Evolutionary conservation across 2,888 invertebrate species (phyloP), one percentile per base, ranked within the genome.

Genomic region (Caenorhabditis macrosperma): DNA sequence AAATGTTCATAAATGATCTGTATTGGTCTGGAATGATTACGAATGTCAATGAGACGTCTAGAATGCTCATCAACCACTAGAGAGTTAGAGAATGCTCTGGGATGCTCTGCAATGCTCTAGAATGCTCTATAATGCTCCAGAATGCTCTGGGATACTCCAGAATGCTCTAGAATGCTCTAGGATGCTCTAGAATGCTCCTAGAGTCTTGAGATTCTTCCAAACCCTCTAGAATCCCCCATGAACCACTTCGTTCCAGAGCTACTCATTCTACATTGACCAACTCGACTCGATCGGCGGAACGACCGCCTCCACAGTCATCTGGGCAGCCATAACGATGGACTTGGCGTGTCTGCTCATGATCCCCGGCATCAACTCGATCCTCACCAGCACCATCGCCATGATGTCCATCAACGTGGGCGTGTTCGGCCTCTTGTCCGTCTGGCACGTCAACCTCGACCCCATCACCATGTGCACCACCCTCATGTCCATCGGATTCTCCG

Each of bases 241-340:
- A 57, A 22, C 6, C 35, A 0, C 20, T 20, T 20, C n/a, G 12
- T 76, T 83, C 15, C 77, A 87, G 86, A 63, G 80, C 46, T 86
- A 87, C 76, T 84, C 85, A 0, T 87, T 86, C 82, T 86, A 86
- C 75, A 82, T 86, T 33, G 87, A 87, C 71, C 87, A 87, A 64
- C 66, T 87, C 9, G 84, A 84, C 35, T 85, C 86, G 0, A 86
- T 87, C 52, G 86, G 82, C 15, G 48, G 75, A 0, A 86, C 82
- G 17, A 87, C 87, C 2, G 54, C 84, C 17, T 85, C 84, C 15
- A 86, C 86, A 6, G 86, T 87, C 1, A 78, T 85, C 55, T 81
- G 85, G 17, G 85, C 87, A 0, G 85, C 86, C 4, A 69, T 85
- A 26, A 85, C 85, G 1, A 87, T 87, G 87, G 86, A 84, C 55